phyloP scores from a whole-genome alignment of 2,797 vertebrate genomes.

The Geotrypetes seraphini region DNA sequence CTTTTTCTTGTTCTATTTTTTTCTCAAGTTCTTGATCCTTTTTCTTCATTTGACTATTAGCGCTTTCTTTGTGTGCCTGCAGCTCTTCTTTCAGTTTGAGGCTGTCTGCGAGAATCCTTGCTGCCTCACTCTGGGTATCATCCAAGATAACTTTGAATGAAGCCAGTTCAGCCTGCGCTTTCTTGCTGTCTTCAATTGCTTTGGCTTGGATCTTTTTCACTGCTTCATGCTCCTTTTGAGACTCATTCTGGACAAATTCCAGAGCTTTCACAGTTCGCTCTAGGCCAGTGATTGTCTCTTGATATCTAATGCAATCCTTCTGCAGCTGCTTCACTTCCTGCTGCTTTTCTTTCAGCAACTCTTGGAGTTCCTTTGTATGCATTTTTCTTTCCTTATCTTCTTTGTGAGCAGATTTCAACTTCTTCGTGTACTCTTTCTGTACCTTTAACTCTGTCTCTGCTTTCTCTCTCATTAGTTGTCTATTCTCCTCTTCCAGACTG shows the following conservation, averaged over 20 bases:
- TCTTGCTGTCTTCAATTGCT: constrained; percentile 51
- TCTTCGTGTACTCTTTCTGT: constrained; percentile 74
- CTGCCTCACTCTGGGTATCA: constrained; percentile 64
- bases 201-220: constrained; percentile 45
- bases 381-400: constrained; percentile 64
- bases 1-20: constrained; percentile 72
- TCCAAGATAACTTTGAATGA: constrained; percentile 59
- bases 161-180: constrained; percentile 58
- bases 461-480: constrained; percentile 69
- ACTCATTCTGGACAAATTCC: constrained; percentile 61
- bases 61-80: constrained; percentile 39
- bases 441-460: constrained; percentile 63
- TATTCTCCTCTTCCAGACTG: constrained; percentile 78
- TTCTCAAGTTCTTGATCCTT: constrained; percentile 74
- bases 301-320: constrained; percentile 82
- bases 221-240: constrained; percentile 55
- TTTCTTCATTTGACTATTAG: constrained; percentile 42
- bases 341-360: constrained; percentile 88
- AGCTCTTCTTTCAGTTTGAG: constrained; percentile 50
- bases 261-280: constrained; percentile 72
- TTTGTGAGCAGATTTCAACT: constrained; percentile 68
- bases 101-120: constrained; percentile 59
- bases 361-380: constrained; percentile 79
- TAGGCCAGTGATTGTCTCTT: constrained; percentile 81
- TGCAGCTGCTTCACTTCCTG: constrained; percentile 88